Conservation (phyloP, 2,888 invertebrate species). For the Leptogaster cylindrica region DNA sequence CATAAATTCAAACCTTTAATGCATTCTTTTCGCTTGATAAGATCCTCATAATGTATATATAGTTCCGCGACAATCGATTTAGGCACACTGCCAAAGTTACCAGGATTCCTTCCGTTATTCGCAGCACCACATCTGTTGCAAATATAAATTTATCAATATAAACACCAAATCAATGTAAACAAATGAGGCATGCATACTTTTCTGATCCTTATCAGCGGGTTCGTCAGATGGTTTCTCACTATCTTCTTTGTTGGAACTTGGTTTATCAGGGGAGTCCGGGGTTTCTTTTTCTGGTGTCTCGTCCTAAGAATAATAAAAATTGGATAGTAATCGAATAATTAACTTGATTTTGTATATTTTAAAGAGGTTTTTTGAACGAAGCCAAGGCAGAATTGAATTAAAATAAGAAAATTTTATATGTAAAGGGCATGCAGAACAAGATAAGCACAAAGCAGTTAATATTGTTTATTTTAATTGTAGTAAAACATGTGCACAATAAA, state of each 20-base stretch:
- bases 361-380: too few species aligned
- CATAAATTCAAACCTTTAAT: conserved; percentile 80
- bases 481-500: neutral
- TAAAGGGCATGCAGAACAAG: neutral
- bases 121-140: conserved; percentile 53
- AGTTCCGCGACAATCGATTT: conserved; percentile 89
- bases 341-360: neutral
- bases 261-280: neutral
- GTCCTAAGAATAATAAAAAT: conserved; percentile 10
- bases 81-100: conserved; percentile 82
- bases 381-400: neutral
- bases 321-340: neutral
- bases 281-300: conserved; percentile 6
- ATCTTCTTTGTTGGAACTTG: conserved; percentile 1
- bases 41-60: conserved; percentile 90
- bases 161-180: neutral
- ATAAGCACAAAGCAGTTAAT: neutral
- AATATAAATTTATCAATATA: neutral
- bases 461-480: neutral
- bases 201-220: neutral
- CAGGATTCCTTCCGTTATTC: conserved; percentile 63
- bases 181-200: conserved; percentile 16
- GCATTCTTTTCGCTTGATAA: conserved; percentile 86
- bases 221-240: neutral
- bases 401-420: neutral